Evolutionary conservation across 2,113 vertebrate species (phyloP).

Genomic region (Brienomyrus longianalis): DNA sequence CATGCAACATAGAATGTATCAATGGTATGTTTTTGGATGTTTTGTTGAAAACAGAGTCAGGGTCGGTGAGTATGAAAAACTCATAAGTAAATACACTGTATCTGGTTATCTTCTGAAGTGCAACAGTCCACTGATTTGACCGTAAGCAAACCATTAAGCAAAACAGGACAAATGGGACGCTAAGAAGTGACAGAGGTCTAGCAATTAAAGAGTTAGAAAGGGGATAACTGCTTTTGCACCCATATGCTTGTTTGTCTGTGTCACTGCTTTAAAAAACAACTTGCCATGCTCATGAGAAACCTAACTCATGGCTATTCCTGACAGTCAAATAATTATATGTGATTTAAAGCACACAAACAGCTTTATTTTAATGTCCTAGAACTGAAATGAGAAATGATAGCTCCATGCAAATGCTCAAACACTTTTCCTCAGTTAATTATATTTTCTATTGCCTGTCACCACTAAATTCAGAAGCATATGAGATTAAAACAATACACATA

Average conservation of each 20-base stretch:
- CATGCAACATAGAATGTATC: not conserved
- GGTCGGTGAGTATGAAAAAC: not conserved
- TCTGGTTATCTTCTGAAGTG: not conserved
- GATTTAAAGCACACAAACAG: not conserved
- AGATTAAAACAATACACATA: not conserved
- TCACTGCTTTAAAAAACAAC: not conserved
- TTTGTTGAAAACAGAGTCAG: not conserved
- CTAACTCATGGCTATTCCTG: not conserved
- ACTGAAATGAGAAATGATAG: not conserved
- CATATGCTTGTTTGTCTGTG: not conserved
- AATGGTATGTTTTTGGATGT: not conserved
- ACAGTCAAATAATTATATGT: not conserved
- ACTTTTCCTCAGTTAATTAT: not conserved
- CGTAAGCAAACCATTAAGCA: not conserved
- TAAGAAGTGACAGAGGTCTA: not conserved
- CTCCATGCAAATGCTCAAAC: not conserved
- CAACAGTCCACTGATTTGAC: not conserved
- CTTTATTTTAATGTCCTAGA: not conserved
- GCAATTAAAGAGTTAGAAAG: not conserved
- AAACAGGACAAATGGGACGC: not conserved
- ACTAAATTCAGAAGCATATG: not conserved
- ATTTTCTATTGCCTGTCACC: not conserved
- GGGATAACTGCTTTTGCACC: not conserved
- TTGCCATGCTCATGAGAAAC: not conserved
- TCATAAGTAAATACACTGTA: not conserved